Conservation (phyloP, 2,888 invertebrate species). For the Apeira syringaria region DNA sequence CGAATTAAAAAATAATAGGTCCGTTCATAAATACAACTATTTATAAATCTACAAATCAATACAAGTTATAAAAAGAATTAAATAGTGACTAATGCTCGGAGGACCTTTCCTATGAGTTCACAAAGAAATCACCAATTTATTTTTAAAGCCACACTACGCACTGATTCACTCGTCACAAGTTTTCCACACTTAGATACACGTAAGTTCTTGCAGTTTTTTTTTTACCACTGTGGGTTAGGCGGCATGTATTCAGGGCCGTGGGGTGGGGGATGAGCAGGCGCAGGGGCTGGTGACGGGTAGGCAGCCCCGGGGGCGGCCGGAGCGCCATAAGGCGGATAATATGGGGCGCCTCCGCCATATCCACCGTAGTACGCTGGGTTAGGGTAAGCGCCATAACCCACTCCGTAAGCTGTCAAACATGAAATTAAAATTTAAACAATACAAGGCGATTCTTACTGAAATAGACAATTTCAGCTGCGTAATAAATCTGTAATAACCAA, state of each 20-base stretch:
- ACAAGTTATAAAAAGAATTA: constrained; percentile 33
- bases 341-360: constrained; percentile 72
- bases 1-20: constrained; percentile 2
- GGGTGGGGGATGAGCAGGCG: constrained; percentile 42
- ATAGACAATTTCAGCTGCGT: too few relatives aligned
- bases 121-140: constrained; percentile 32
- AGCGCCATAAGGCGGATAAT: constrained; percentile 72
- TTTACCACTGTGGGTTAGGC: constrained; percentile 73
- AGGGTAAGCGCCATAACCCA: constrained; percentile 70
- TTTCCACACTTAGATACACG: constrained; percentile 19
- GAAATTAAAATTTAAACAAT: too few relatives aligned
- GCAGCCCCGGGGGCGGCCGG: constrained; percentile 48
- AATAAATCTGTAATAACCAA: too few relatives aligned
- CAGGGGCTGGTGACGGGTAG: constrained; percentile 42
- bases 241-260: constrained; percentile 63
- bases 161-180: constrained; percentile 24
- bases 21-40: constrained; percentile 12
- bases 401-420: constrained; percentile 58
- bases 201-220: too few relatives aligned
- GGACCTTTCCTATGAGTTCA: constrained; percentile 27
- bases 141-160: constrained; percentile 46
- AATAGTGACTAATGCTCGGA: constrained; percentile 32
- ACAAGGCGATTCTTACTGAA: too few relatives aligned
- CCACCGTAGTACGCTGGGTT: constrained; percentile 82
- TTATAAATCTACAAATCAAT: constrained; percentile 24